Conservation (phyloP, 2,888 invertebrate species). For the Oscheius myriophilus region DNA sequence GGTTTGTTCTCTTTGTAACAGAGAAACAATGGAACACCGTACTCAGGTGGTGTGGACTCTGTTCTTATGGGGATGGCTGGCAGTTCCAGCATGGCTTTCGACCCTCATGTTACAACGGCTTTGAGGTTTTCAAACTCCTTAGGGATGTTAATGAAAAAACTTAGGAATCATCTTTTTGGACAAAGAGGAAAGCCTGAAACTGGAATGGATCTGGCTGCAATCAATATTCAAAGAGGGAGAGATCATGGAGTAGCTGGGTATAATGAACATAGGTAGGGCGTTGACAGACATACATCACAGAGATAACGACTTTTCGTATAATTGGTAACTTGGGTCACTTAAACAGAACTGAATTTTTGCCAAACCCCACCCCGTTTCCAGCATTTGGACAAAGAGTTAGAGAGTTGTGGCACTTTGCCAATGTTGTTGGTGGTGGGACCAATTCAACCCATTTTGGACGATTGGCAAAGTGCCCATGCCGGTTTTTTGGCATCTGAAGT, state of each 20-base stretch:
- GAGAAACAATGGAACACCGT: background rate
- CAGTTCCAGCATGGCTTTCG: slow-evolving; percentile 64
- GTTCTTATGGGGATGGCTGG: slow-evolving; percentile 66
- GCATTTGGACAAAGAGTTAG: too few relatives aligned
- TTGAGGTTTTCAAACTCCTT: slow-evolving; percentile 32
- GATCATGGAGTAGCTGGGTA: slow-evolving; percentile 68
- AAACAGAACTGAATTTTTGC: too few relatives aligned
- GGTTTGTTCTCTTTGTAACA: slow-evolving; percentile 8
- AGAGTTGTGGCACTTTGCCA: too few relatives aligned
- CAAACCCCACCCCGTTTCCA: too few relatives aligned
- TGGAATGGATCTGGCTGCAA: slow-evolving; percentile 87
- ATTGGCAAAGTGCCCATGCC: too few relatives aligned
- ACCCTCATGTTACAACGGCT: slow-evolving; percentile 59
- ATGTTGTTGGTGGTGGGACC: too few relatives aligned
- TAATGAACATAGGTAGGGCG: slow-evolving; percentile 52
- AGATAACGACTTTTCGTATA: too few relatives aligned
- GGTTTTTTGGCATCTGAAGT: too few relatives aligned
- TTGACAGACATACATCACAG: too few relatives aligned
- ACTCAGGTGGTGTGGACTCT: slow-evolving; percentile 65
- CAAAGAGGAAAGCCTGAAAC: slow-evolving; percentile 81
- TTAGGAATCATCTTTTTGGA: slow-evolving; percentile 52
- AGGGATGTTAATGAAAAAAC: background rate
- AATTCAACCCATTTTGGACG: too few relatives aligned
- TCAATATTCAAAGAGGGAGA: slow-evolving; percentile 85
- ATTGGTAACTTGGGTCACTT: too few relatives aligned